Evolutionary conservation across 2,888 invertebrate genomes (phyloP).

Genomic region (Spodoptera exigua): DNA sequence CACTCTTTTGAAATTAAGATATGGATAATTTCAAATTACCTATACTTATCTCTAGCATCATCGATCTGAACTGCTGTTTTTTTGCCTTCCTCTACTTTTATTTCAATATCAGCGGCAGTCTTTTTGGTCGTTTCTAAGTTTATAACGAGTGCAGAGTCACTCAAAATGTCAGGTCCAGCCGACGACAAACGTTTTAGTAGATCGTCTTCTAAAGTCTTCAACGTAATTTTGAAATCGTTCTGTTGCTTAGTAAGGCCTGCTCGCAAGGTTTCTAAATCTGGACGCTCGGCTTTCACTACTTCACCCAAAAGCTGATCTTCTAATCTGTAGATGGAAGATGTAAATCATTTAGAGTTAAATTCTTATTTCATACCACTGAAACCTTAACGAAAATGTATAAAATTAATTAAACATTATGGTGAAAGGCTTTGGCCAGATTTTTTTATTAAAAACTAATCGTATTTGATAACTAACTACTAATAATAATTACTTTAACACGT

Average conservation of each 20-base stretch:
- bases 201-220: constrained; percentile 97
- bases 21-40: constrained; percentile 68
- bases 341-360: no score
- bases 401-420: no score
- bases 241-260: constrained; percentile 96
- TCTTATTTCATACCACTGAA: no score
- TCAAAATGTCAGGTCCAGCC: constrained; percentile 97
- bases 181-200: constrained; percentile 95
- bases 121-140: constrained; percentile 98
- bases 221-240: constrained; percentile 97
- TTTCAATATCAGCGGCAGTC: constrained; percentile 96
- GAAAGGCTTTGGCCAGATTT: no score
- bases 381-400: no score
- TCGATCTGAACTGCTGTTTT: constrained; percentile 96
- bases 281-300: constrained; percentile 97
- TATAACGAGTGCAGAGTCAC: constrained; percentile 96
- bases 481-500: no score
- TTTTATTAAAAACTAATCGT: no score
- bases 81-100: constrained; percentile 96
- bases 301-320: constrained; percentile 98
- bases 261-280: constrained; percentile 95
- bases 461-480: no score
- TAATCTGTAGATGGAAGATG: constrained; percentile 79
- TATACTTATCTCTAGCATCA: constrained; percentile 96
- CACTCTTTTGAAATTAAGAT: background rate